These are phyloP conservation scores for Sus scrofa DNA, from an alignment of 2,113 vertebrate genomes.

Conservation along the genomic window T2T-Sscrofa CM000812.6:265922501-265923000, in stretches of 20 bases:
- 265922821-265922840: accelerated
- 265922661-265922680: background rate
- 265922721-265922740: background rate
- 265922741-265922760: accelerated
- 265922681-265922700: background rate
- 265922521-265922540: background rate
- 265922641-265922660: background rate
- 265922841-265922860: constrained; percentile 88
- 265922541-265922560: background rate
- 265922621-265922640: background rate
- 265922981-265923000: background rate
- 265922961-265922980: background rate
- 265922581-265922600: background rate
- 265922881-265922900: constrained; percentile 96
- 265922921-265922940: background rate
- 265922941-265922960: background rate
- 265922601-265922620: background rate
- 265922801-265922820: accelerated
- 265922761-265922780: background rate
- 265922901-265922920: constrained; percentile 93
- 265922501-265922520: background rate
- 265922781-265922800: background rate
- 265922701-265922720: background rate
- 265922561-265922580: background rate
- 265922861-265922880: constrained; percentile 96